These are phyloP conservation scores for Antheraea yamamai DNA, from an alignment of 2,888 invertebrate species.

Conservation along the genomic window DNA sequence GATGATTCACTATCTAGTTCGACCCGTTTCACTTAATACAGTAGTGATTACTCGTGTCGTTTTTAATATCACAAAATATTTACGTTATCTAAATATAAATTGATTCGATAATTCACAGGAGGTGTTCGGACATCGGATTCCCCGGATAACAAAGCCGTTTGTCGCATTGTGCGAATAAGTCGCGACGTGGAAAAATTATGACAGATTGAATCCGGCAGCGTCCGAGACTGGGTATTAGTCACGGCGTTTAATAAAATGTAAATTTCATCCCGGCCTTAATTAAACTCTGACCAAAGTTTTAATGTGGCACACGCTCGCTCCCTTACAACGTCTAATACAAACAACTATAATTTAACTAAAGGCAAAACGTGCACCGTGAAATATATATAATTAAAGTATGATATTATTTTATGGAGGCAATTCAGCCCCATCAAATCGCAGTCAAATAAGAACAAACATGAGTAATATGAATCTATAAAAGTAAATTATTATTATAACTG, in stretches of 20 bases:
- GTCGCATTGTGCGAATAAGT: slow-evolving; percentile 73
- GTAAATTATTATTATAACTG: slow-evolving; percentile 81
- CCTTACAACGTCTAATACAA: slow-evolving; percentile 43
- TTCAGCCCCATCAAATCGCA: slow-evolving; percentile 69
- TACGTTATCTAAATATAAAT: slow-evolving; percentile 63
- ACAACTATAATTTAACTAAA: slow-evolving; percentile 47
- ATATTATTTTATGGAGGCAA: slow-evolving; percentile 73
- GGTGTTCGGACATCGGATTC: slow-evolving; percentile 45
- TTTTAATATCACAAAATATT: slow-evolving; percentile 44
- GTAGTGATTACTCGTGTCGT: slow-evolving; percentile 46
- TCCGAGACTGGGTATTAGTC: slow-evolving; percentile 64
- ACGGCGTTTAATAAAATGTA: slow-evolving; percentile 72
- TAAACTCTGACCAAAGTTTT: background rate
- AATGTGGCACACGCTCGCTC: background rate
- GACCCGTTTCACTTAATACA: slow-evolving; percentile 50
- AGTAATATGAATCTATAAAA: slow-evolving; percentile 79
- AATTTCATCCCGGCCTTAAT: slow-evolving; percentile 55
- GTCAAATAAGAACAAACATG: slow-evolving; percentile 79
- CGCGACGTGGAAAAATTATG: slow-evolving; percentile 82
- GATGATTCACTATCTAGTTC: slow-evolving; percentile 55
- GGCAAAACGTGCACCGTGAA: slow-evolving; percentile 41
- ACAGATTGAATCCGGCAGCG: slow-evolving; percentile 68
- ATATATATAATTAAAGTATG: slow-evolving; percentile 56
- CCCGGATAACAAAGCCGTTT: slow-evolving; percentile 65
- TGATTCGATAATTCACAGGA: slow-evolving; percentile 60